phyloP scores from a whole-genome alignment of 2,797 vertebrate species.

The Anableps anableps region DNA sequence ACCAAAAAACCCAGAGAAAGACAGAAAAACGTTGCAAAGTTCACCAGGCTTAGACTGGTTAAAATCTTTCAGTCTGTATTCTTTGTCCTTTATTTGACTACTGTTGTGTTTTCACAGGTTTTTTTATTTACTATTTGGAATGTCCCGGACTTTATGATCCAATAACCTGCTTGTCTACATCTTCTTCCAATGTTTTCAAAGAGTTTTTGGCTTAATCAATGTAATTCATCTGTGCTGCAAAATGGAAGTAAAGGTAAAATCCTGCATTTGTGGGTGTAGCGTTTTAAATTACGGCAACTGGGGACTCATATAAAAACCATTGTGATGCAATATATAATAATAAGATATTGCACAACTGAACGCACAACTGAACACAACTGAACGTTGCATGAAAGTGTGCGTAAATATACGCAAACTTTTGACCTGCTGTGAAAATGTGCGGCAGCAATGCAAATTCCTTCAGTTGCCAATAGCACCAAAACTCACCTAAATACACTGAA shows the following conservation, averaged over 20 bases:
- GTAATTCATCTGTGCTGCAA: not conserved
- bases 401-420: too few species aligned
- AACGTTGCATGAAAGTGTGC: too few species aligned
- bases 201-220: not conserved
- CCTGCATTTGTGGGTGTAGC: too few species aligned
- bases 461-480: too few species aligned
- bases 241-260: not conserved
- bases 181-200: not conserved
- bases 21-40: not conserved
- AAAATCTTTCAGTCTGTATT: constrained; percentile 32
- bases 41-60: constrained; percentile 29
- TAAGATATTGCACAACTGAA: too few species aligned
- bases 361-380: too few species aligned
- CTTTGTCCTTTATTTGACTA: constrained; percentile 36
- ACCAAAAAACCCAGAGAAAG: constrained; percentile 1
- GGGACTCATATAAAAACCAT: too few species aligned
- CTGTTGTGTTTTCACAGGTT: not conserved
- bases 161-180: not conserved
- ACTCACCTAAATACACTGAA: too few species aligned
- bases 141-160: not conserved
- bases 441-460: too few species aligned
- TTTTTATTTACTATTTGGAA: not conserved
- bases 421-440: too few species aligned
- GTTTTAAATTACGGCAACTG: too few species aligned
- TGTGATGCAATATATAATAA: too few species aligned